A percentile compares a stretch with the other conserved stretches of the same genome.
These are phyloP conservation scores for Acrocephalus arundinaceus DNA, from an alignment of 2,113 vertebrate genomes.

Conservation along the genomic window DNA sequence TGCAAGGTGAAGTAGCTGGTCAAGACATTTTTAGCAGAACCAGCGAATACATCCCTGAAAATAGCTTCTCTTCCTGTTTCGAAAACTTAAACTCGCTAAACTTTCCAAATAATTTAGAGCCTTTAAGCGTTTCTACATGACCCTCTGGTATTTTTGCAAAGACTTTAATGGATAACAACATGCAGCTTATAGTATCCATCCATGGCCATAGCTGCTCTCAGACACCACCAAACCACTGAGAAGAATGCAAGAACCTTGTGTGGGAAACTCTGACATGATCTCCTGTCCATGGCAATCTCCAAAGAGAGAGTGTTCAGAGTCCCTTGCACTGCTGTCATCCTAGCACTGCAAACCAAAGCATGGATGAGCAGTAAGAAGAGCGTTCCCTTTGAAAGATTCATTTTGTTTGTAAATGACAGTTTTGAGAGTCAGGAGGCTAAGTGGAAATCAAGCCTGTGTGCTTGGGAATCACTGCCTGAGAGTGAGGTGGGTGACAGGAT, in stretches of 20 bases:
- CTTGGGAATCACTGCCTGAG: not conserved
- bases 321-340: not conserved
- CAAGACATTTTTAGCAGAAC: not conserved
- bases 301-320: not conserved
- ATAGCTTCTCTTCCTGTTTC: not conserved
- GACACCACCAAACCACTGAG: not conserved
- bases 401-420: not conserved
- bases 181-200: not conserved
- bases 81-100: not conserved
- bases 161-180: not conserved
- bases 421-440: not conserved
- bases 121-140: not conserved
- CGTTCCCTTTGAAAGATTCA: rapidly evolving
- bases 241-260: not conserved
- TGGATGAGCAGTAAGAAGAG: rapidly evolving
- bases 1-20: not conserved
- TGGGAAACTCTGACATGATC: not conserved
- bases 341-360: not conserved
- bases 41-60: not conserved
- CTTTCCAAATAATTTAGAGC: not conserved
- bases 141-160: not conserved
- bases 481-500: not conserved
- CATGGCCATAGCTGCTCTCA: not conserved
- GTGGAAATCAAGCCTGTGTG: not conserved
- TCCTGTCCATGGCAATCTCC: rapidly evolving